Evolutionary conservation across 2,113 vertebrate genomes (phyloP).

Genomic region (Etia nguti): DNA sequence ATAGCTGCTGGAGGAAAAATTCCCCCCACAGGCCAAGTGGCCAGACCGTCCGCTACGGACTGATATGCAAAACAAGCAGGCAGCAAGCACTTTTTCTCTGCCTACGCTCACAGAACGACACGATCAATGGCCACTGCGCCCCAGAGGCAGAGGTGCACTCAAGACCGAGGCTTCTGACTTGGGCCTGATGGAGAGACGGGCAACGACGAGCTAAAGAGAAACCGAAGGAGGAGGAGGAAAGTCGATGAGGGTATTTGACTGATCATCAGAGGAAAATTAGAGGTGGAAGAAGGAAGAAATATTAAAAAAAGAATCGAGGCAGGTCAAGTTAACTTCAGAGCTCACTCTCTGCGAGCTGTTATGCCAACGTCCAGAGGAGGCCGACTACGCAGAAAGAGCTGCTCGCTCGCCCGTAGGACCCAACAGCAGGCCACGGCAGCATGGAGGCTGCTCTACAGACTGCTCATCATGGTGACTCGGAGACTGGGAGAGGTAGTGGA

Average conservation of each 20-base stretch:
- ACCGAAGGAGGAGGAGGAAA: neutral
- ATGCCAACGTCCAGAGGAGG: constrained; percentile 73
- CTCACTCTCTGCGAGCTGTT: neutral
- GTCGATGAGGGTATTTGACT: neutral
- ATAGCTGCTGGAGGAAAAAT: neutral
- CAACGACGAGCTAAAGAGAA: neutral
- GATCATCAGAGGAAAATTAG: neutral
- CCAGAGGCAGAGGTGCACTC: constrained; percentile 2
- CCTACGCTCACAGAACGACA: constrained; percentile 34
- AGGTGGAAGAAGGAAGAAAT: neutral
- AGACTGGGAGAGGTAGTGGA: neutral
- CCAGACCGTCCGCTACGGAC: constrained; percentile 19
- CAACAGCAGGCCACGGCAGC: constrained; percentile 70
- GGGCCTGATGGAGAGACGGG: neutral
- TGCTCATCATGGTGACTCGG: constrained; percentile 70
- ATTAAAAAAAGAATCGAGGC: neutral
- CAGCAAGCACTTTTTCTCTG: constrained; percentile 48
- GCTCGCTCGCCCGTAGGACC: constrained; percentile 71
- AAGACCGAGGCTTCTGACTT: neutral
- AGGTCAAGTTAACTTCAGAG: neutral
- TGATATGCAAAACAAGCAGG: constrained; percentile 50
- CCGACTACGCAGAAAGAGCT: constrained; percentile 69
- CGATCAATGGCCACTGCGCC: constrained; percentile 10
- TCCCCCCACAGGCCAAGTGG: constrained; percentile 1
- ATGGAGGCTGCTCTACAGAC: constrained; percentile 71